These are phyloP conservation scores for Apotomis turbidana DNA, from an alignment of 2,888 invertebrate genomes.

Conservation along the genomic window DNA sequence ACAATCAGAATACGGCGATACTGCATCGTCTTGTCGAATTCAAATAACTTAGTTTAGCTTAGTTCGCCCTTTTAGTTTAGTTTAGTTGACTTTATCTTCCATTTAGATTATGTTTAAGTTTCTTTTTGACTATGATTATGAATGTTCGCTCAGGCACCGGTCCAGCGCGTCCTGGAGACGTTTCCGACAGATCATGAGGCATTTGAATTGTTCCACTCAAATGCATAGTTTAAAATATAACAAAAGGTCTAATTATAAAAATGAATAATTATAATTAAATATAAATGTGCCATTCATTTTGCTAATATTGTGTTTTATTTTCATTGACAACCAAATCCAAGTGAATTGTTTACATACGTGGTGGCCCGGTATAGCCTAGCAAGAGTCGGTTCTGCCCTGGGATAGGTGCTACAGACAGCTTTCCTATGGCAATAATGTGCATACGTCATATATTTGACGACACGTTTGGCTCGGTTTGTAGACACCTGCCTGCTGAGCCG, in stretches of 20 bases:
- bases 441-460: too few relatives aligned
- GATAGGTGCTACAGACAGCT: too few relatives aligned
- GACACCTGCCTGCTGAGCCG: too few relatives aligned
- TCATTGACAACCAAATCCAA: neutral
- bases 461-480: too few relatives aligned
- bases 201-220: conserved; percentile 71
- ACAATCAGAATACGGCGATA: conserved; percentile 8
- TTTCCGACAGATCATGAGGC: conserved; percentile 66
- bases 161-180: conserved; percentile 67
- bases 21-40: conserved; percentile 10
- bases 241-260: conserved; percentile 83
- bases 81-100: conserved; percentile 80
- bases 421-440: too few relatives aligned
- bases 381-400: too few relatives aligned
- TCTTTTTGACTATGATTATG: conserved; percentile 65
- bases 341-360: too few relatives aligned
- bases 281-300: conserved; percentile 85
- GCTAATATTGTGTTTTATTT: conserved; percentile 81
- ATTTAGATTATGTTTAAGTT: conserved; percentile 77
- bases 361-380: too few relatives aligned
- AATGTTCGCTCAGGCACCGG: conserved; percentile 51
- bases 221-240: conserved; percentile 78
- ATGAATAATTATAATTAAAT: conserved; percentile 84
- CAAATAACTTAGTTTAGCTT: conserved; percentile 36
- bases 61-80: conserved; percentile 63